Evolutionary conservation across 2,113 vertebrate species (phyloP), one percentile per base, ranked within the genome.

Genomic region (Actenoides hombroni): DNA sequence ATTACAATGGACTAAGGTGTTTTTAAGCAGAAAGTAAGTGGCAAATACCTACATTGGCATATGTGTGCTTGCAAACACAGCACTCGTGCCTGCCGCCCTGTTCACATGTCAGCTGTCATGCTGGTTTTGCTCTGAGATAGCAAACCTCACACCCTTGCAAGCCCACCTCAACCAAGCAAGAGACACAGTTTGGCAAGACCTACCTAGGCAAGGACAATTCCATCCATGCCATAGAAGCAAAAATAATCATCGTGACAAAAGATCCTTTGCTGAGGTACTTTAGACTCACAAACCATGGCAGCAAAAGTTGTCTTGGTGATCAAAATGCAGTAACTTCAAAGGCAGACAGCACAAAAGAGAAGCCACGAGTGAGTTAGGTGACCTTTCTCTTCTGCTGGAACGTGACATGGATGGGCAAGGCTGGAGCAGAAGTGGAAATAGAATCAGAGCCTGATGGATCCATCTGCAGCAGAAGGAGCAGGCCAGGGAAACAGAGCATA

Each of bases 301-400:
- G n/a, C 11, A 16, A 1, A 76, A 44, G 26, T 0, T 3, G 48
- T 0, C 12, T 3, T 26, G 0, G 1, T 6, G 21, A 13, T 7
- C 56, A 25, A 71, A 59, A 2, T 0, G 14, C 48, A 39, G 48
- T 15, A 4, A 25, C 40, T 80, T 35, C 67, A 11, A 16, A 60
- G 46, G 40, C 26, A 39, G 37, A 3, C 0, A 21, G 5, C 6
- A 4, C 24, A 10, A 23, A 48, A 31, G 31, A 64, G 64, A 40
- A 61, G 39, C n/a, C 73, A 20, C 0, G 9, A 53, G 20, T 11
- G 25, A 29, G n/a, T 13, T 26, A 8, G 0, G 9, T 61, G 39
- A 68, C 28, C 39, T 57, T 42, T 8, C 9, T 6, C 44, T 69
- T 60, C 85, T 74, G 39, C 39, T 81, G 83, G 49, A 81, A 25